Base-by-base conservation (phyloP, 2,888 invertebrate species). In the Drosophila mimica region DNA sequence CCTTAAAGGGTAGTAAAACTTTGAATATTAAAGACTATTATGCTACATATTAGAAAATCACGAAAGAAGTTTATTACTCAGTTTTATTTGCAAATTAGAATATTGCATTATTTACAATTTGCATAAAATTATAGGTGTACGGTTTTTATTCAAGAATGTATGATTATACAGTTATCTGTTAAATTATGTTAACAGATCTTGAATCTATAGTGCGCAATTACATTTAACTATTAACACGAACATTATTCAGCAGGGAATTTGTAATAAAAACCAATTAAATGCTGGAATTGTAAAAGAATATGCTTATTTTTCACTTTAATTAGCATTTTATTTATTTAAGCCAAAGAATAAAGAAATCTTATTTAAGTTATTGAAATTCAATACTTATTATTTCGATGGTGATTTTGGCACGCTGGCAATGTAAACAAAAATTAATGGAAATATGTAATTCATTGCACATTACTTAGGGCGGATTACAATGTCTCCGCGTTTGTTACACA, bases 381-480 rank as follows among this genome's bases (percentile, higher is more conserved):
- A 25, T 31, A 33, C 6, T 30, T 38, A 40, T 30, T n/a, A 53
- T 60, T 77, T 53, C 53, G 66, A 59, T 70, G 76, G 64, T n/a
- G 25, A 74, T 59, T 57, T 59, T 73, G 52, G 9, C 63, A 54
- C 31, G 61, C 58, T 59, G 56, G 52, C 53, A 60, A 38, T 65
- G 56, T 63, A 52, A 63, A 43, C 61, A 62, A 76, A 46, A 59
- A 34, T 59, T 57, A 43, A 48, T 56, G 9, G 9, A 73, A 59
- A 60, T 67, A 61, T 61, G 46, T 64, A 46, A 54, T 59, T 31
- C 61, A 77, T 71, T 65, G 68, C 64, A 46, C 25, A 46, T 25
- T 25, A 25, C 30, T 71, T 68, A 33, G 66, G 8, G 38, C 67
- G 49, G 64, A 77, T 71, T 60, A 65, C 64, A 74, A 52, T 70